phyloP scores from a whole-genome alignment of 2,113 vertebrate species.

The Zingel zingel region DNA sequence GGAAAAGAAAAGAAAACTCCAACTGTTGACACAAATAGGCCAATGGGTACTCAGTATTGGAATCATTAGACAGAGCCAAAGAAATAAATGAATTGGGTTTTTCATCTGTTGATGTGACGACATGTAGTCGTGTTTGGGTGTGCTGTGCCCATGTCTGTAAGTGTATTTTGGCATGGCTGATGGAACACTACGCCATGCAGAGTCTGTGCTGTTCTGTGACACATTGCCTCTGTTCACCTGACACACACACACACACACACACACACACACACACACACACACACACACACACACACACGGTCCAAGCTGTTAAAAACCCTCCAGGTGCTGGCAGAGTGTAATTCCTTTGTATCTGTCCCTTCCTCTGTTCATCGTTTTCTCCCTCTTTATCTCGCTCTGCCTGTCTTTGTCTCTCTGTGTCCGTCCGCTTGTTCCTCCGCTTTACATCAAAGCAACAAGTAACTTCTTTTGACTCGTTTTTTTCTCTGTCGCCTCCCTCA shows the following conservation, averaged over 20 bases:
- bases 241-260: constrained; percentile 29
- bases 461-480: constrained; percentile 33
- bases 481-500: background rate
- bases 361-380: constrained; percentile 47
- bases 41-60: background rate
- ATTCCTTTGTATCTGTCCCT: constrained; percentile 49
- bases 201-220: constrained; percentile 63
- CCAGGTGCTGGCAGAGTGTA: constrained; percentile 53
- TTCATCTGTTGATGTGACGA: background rate
- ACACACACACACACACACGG: constrained; percentile 29
- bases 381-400: constrained; percentile 17
- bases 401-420: constrained; percentile 13
- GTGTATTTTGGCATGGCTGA: constrained; percentile 50
- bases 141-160: background rate
- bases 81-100: background rate
- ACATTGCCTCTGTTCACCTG: constrained; percentile 72
- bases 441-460: constrained; percentile 44
- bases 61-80: background rate
- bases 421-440: constrained; percentile 6
- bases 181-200: constrained; percentile 50
- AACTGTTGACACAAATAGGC: background rate
- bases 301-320: constrained; percentile 53
- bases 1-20: background rate
- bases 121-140: constrained; percentile 1
- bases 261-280: background rate